Conservation (phyloP, 2,797 vertebrate genomes). For the Schizothorax lantsangensis region DNA sequence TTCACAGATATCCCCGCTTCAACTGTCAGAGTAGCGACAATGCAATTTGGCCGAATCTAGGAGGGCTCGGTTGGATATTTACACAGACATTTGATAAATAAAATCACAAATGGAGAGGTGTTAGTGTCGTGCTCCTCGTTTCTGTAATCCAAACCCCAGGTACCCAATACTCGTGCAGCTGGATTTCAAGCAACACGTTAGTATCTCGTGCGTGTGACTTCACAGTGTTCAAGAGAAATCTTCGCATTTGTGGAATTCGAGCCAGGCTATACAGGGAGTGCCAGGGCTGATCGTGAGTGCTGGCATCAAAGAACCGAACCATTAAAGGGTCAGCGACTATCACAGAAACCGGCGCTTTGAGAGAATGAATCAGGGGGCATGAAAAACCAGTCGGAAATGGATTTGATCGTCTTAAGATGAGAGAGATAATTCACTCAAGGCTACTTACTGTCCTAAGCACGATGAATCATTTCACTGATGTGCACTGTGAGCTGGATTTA, state of each 20-base stretch:
- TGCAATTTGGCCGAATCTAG: neutral
- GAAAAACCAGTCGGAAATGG: neutral
- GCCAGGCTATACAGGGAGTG: conserved; percentile 56
- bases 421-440: conserved; percentile 9
- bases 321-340: conserved; percentile 54
- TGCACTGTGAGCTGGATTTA: neutral
- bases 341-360: conserved; percentile 28
- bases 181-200: conserved; percentile 11
- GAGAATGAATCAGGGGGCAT: conserved; percentile 24
- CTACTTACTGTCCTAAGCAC: neutral
- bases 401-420: neutral
- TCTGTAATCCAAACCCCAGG: neutral
- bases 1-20: neutral
- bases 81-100: conserved; percentile 1
- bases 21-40: conserved; percentile 26
- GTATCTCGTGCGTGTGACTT: neutral
- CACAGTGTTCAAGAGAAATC: conserved; percentile 34
- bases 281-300: conserved; percentile 46
- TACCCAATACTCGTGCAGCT: neutral
- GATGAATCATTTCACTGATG: conserved; percentile 8
- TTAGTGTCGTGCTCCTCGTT: conserved; percentile 13
- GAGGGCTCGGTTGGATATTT: neutral
- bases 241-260: conserved; percentile 33
- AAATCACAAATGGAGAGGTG: conserved; percentile 22
- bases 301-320: conserved; percentile 54